phyloP scores from a whole-genome alignment of 2,888 invertebrate species.

The Sphaerophoria rueppellii region DNA sequence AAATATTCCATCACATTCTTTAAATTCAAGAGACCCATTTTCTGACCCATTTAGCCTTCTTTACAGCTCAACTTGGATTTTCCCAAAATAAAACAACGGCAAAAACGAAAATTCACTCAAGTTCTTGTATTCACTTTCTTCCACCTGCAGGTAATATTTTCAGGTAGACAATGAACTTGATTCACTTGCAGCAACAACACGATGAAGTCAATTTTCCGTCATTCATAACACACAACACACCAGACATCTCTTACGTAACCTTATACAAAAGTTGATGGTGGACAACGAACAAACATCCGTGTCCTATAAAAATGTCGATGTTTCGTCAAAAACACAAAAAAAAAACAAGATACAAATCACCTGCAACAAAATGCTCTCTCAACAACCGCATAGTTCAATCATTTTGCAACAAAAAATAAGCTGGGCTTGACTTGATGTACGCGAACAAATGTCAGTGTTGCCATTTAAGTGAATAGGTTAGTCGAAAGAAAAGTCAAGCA shows the following conservation, averaged over 20 bases:
- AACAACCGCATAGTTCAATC: too few relatives aligned
- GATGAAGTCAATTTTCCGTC: conserved; percentile 40
- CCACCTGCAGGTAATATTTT: conserved; percentile 24
- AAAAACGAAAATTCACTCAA: conserved; percentile 1
- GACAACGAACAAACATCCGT: conserved; percentile 58
- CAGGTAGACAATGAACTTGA: conserved; percentile 64
- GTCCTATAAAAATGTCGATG: conserved; percentile 52
- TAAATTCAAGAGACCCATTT: neutral
- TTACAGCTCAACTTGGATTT: conserved; percentile 8
- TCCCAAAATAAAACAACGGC: neutral
- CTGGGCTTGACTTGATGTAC: too few relatives aligned
- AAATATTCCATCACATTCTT: conserved; percentile 7
- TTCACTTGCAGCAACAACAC: conserved; percentile 31
- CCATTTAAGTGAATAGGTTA: too few relatives aligned
- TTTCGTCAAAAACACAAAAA: conserved; percentile 31
- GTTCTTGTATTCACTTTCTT: conserved; percentile 47
- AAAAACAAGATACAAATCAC: conserved; percentile 47
- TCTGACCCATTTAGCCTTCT: conserved; percentile 5
- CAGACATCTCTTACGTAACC: conserved; percentile 45
- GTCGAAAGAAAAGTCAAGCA: too few relatives aligned
- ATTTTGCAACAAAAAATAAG: too few relatives aligned
- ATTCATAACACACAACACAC: conserved; percentile 20
- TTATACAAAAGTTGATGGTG: neutral
- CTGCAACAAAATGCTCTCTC: conserved; percentile 38
- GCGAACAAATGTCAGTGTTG: too few relatives aligned